Conservation (phyloP, 2,797 vertebrate species). For the Glossophaga mutica region DNA sequence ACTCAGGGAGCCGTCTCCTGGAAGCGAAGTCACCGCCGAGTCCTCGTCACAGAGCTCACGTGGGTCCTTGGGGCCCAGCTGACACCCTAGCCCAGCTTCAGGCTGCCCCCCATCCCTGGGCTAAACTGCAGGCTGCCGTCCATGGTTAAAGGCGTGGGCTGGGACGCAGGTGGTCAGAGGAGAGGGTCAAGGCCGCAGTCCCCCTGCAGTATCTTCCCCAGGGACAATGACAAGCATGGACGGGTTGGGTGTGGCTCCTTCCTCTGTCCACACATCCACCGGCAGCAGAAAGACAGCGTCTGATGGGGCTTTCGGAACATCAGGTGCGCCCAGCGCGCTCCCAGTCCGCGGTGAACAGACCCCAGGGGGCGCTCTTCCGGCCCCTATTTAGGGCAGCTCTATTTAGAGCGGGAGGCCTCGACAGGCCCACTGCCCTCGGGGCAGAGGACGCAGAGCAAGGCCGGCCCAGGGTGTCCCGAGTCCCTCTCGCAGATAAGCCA, state of each 20-base stretch:
- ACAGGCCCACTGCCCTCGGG: not conserved
- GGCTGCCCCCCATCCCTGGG: fast-evolving
- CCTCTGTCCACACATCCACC: fast-evolving
- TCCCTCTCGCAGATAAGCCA: not conserved
- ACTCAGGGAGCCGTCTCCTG: not conserved
- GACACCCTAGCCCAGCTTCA: fast-evolving
- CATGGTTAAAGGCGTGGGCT: fast-evolving
- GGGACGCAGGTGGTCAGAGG: not conserved
- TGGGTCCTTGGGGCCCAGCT: not conserved
- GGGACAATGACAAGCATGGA: fast-evolving
- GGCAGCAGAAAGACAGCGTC: fast-evolving
- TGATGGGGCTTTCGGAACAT: not conserved
- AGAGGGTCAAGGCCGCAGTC: not conserved
- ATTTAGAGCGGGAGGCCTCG: fast-evolving
- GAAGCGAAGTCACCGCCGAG: not conserved
- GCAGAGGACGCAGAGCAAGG: not conserved
- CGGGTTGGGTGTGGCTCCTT: fast-evolving
- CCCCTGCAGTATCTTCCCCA: not conserved
- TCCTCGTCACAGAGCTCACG: fast-evolving
- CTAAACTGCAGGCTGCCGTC: no score
- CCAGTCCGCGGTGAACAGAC: not conserved
- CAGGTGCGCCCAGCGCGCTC: fast-evolving
- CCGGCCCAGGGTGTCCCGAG: not conserved
- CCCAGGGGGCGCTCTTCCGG: not conserved
- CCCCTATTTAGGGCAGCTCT: not conserved